Evolutionary conservation across 2,113 vertebrate genomes (phyloP).

Genomic region (Trogon melanurus): DNA sequence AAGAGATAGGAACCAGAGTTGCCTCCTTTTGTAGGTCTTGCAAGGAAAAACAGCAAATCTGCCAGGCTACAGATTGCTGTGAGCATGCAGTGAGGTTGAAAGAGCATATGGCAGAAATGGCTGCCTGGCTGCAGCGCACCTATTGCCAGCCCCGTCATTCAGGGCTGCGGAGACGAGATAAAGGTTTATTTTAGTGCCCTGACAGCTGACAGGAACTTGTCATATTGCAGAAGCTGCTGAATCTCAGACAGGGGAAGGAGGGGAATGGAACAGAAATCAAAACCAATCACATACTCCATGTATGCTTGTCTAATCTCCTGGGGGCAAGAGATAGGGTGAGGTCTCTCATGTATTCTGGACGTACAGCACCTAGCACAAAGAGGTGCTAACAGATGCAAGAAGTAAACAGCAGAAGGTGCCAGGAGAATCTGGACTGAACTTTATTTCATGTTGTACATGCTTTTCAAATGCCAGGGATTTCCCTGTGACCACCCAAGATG

Average conservation of each 20-base stretch:
- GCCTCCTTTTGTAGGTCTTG: conserved; percentile 21
- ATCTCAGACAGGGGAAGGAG: background rate
- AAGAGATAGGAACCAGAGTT: background rate
- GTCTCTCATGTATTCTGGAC: background rate
- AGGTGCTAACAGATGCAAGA: background rate
- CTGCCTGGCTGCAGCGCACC: conserved; percentile 28
- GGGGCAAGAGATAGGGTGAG: background rate
- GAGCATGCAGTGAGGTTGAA: conserved; percentile 39
- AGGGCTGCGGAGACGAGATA: conserved; percentile 32
- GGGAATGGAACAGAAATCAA: background rate
- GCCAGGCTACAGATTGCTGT: conserved; percentile 41
- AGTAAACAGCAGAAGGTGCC: background rate
- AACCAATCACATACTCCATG: background rate
- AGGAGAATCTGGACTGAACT: background rate
- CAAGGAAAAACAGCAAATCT: conserved; percentile 49
- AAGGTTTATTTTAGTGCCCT: conserved; percentile 36
- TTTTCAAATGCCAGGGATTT: background rate
- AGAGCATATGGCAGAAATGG: conserved; percentile 38
- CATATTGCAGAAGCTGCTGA: conserved; percentile 9
- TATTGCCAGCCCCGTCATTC: conserved; percentile 27
- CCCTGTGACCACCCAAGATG: background rate
- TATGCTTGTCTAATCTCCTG: background rate
- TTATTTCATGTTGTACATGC: background rate
- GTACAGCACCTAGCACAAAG: background rate
- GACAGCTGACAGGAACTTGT: conserved; percentile 26